Conservation (phyloP, 2,888 invertebrate genomes). For the Diadromus collaris region DNA sequence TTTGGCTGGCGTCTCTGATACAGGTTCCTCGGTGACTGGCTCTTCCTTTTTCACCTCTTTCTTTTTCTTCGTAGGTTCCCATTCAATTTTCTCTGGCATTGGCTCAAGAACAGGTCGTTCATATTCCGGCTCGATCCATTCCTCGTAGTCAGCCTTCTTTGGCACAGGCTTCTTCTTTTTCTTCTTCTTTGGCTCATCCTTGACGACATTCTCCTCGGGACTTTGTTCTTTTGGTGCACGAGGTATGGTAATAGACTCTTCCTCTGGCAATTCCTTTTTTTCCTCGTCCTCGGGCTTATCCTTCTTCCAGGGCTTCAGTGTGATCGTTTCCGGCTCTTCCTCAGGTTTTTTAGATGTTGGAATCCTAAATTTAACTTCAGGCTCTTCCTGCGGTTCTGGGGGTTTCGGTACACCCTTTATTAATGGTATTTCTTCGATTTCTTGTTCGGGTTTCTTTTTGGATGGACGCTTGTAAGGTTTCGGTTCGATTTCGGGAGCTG, state of each 20-base stretch:
- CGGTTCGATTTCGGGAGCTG: conserved; percentile 72
- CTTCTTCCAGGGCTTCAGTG: conserved; percentile 76
- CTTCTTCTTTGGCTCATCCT: conserved; percentile 63
- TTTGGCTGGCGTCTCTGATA: conserved; percentile 50
- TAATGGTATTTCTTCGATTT: conserved; percentile 75
- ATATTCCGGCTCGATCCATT: conserved; percentile 67
- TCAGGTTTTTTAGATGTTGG: conserved; percentile 73
- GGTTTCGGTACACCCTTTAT: conserved; percentile 79
- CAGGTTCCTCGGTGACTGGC: conserved; percentile 44
- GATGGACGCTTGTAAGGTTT: conserved; percentile 72
- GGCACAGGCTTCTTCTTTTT: conserved; percentile 65
- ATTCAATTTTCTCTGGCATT: conserved; percentile 63
- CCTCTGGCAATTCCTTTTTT: conserved; percentile 68
- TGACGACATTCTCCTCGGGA: conserved; percentile 68
- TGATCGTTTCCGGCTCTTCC: conserved; percentile 76
- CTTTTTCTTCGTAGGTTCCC: conserved; percentile 63
- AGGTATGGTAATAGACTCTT: conserved; percentile 65
- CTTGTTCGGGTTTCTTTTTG: conserved; percentile 75
- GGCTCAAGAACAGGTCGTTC: conserved; percentile 67
- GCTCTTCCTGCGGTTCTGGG: conserved; percentile 78
- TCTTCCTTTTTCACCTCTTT: conserved; percentile 62
- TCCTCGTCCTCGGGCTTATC: conserved; percentile 73
- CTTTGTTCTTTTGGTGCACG: conserved; percentile 54
- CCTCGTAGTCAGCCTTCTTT: conserved; percentile 64
- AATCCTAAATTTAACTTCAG: conserved; percentile 79